Evolutionary conservation across 2,797 vertebrate species (phyloP).

Genomic region (Pyrocephalus nanus): DNA sequence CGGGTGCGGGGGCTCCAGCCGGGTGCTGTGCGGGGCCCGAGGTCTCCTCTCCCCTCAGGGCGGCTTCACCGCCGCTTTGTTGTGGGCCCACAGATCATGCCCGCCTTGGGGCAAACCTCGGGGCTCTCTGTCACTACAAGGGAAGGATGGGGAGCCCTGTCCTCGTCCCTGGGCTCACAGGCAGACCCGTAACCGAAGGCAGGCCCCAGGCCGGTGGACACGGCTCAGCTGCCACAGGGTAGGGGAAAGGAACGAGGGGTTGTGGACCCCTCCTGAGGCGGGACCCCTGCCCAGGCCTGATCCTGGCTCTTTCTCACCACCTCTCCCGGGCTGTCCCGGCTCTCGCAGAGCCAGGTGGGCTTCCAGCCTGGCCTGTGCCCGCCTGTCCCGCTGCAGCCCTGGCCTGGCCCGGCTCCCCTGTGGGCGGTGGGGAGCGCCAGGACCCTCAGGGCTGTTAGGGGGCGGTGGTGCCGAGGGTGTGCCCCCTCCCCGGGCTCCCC

Average conservation of each 20-base stretch:
- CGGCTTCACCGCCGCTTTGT: background rate
- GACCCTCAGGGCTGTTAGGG: background rate
- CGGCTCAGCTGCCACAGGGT: no score
- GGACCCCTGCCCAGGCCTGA: background rate
- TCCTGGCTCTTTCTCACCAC: background rate
- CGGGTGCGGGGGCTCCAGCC: background rate
- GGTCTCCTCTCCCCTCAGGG: background rate
- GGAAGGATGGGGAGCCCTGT: background rate
- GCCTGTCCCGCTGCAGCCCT: background rate
- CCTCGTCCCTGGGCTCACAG: no score
- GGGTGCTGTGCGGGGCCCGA: background rate
- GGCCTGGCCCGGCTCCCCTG: background rate
- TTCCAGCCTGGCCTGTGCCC: background rate
- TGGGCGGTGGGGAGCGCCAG: background rate
- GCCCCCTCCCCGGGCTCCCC: background rate
- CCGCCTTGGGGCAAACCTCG: background rate
- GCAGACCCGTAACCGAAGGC: accelerated
- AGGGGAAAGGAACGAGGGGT: background rate
- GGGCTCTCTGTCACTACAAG: background rate
- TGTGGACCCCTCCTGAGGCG: background rate
- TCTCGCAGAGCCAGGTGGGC: background rate
- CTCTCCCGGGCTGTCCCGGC: background rate
- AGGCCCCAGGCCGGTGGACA: background rate
- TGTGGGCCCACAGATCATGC: background rate
- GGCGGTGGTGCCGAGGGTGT: background rate